Evolutionary conservation across 2,797 vertebrate species (phyloP).

Genomic region (Dryobates pubescens): DNA sequence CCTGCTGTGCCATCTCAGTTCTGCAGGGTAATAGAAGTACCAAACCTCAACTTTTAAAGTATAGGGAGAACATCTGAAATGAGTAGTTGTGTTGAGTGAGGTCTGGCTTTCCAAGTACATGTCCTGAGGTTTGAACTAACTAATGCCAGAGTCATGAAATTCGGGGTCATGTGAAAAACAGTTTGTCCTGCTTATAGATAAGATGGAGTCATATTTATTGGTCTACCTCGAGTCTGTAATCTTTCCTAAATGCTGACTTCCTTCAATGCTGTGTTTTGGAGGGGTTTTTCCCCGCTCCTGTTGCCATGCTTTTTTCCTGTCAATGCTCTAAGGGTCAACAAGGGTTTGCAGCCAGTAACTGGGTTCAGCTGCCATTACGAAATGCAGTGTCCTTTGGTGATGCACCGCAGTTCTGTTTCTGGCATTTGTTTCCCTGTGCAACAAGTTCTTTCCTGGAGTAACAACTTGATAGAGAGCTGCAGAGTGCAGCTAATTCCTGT

Average conservation of each 20-base stretch:
- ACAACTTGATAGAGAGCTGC: not conserved
- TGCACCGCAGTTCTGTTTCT: not conserved
- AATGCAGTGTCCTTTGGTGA: not conserved
- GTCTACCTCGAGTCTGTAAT: not conserved
- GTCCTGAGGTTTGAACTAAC: not conserved
- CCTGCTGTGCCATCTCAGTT: not conserved
- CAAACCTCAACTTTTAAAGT: not conserved
- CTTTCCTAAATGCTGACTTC: constrained; percentile 7
- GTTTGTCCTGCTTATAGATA: constrained; percentile 14
- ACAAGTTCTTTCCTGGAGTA: not conserved
- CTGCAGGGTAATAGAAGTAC: not conserved
- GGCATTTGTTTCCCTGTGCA: not conserved
- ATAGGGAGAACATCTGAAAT: not conserved
- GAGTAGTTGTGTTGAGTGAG: not conserved
- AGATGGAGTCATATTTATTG: not conserved
- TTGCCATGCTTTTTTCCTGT: constrained; percentile 1
- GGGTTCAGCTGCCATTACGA: not conserved
- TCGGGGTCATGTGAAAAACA: not conserved
- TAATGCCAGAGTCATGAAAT: not conserved
- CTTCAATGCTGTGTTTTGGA: not conserved
- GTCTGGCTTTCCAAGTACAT: not conserved
- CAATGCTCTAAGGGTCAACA: not conserved
- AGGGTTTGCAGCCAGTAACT: not conserved
- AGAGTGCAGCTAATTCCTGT: not conserved
- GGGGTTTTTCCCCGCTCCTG: not conserved